Base-by-base conservation (phyloP, 2,113 vertebrate genomes). In the Takifugu flavidus region DNA sequence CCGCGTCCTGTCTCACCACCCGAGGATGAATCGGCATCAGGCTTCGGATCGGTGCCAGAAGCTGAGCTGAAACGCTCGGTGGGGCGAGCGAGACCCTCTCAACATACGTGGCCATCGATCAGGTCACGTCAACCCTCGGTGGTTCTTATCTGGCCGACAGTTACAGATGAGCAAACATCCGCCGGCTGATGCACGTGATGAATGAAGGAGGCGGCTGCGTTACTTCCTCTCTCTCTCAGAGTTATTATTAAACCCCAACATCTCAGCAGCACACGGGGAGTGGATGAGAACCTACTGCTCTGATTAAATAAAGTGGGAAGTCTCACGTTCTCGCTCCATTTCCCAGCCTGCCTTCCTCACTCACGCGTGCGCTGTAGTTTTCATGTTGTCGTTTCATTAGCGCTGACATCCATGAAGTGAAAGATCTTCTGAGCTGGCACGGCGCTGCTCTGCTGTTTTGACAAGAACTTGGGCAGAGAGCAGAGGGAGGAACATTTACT, bases 131-230 rank as follows among this genome's bases (percentile, higher is more conserved):
- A 54, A 62, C 59, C 68, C 75, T 69, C 72, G 43, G 59, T 31
- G 56, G 78, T 74, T 79, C 67, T 75, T 71, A 75, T 75, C 68
- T 53, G 68, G 54, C 29, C 26, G 81, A 85, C 84, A 83, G 77
- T 62, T 73, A 80, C 80, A 74, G 84, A 88, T 80, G 86, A 83
- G 62, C 67, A 1, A n/a, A 74, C 66, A 49, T 82, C 66, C 55
- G 13, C 56, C 51, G 66, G 67, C 50, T 44, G 75, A 74, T 47
- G 65, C 74, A 64, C 60, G 65, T 67, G 77, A 85, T 78, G 69
- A 78, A 83, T 62, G 74, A 65, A 62, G 3, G 47, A 65, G 44
- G 68, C 49, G 6, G 13, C 45, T 4, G 15, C 14, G 29, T 31
- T 6, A 45, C 28, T 59, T 72, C 53, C 69, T 63, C 51, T 65